Evolutionary conservation across 1,140 invertebrate species (phyloP), one percentile per base, ranked within the genome.

Genomic region (Heliconius melpomene): DNA sequence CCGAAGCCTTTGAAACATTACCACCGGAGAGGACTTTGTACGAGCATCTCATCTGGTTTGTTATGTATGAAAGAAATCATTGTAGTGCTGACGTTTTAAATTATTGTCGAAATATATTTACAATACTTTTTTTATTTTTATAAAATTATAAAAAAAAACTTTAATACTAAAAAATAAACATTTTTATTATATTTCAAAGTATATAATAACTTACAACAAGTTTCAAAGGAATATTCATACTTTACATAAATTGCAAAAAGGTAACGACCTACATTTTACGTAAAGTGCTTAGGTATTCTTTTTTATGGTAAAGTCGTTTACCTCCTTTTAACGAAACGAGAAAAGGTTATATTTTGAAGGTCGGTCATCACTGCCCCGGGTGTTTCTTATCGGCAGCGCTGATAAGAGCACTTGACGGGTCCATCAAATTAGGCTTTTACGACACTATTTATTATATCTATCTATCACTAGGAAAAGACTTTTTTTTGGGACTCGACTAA

Each of bases 1-100:
- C 75, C 75, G 52, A 77, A 77, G 75, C 60, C 75, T 77, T 77
- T 77, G 75, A 77, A 72, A 72, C 66, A 77, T 77, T 77, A 77
- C 75, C 75, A 66, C 32, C 46, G 52, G 40, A 77, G 26, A 77
- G 66, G 75, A 72, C 40, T 77, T 40, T 60, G 26, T 66, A 66
- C 60, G 13, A 66, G 23, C 13, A 66, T 77, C 46, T 52, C 13
- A 66, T 77, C 46, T 71, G 13, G 13, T 71, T 71, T 36, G 38
- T 77, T 32, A n/a, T 36, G 5, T 11, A 26, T 66, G 23, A 66
- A 18, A 29, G n/a, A 66, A 26, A 29, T 26, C 23, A 66, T 66
- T 66, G 23, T 66, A 6, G 11, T n/a, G 5, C 3, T 46, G 13
- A 46, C 40, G 13, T 46, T 46, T 46, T 46, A 16, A 46, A 46